Conservation (phyloP, 2,797 vertebrate genomes). For the Leptoclinus maculatus region DNA sequence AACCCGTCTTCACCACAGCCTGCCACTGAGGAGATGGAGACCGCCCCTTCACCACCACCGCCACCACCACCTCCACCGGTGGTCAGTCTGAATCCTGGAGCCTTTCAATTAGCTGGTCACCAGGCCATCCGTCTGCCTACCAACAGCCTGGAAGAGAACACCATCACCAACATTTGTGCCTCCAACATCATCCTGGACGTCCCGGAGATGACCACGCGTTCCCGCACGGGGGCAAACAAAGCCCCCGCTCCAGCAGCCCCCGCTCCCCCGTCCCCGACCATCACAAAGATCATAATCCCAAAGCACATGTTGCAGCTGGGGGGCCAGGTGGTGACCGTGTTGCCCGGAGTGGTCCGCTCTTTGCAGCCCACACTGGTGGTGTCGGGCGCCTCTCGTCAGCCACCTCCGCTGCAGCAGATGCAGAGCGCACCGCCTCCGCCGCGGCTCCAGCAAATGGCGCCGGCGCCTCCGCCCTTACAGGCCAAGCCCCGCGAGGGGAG, state of each 20-base stretch:
- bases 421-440: conserved; percentile 85
- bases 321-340: conserved; percentile 87
- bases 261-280: conserved; percentile 70
- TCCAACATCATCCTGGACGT: conserved; percentile 82
- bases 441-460: conserved; percentile 84
- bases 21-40: conserved; percentile 85
- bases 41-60: conserved; percentile 73
- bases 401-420: conserved; percentile 92
- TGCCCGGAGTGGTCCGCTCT: conserved; percentile 83
- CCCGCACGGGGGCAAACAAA: conserved; percentile 78
- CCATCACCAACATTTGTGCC: conserved; percentile 78
- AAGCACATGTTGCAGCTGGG: conserved; percentile 85
- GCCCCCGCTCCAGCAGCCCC: conserved; percentile 8
- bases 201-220: conserved; percentile 75
- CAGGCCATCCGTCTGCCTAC: conserved; percentile 55
- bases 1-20: conserved; percentile 74
- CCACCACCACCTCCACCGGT: conserved; percentile 23
- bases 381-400: conserved; percentile 80
- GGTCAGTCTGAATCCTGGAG: conserved; percentile 45
- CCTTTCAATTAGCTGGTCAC: conserved; percentile 19
- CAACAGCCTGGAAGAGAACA: conserved; percentile 78
- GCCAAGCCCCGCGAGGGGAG: conserved; percentile 85
- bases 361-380: conserved; percentile 78
- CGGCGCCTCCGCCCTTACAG: conserved; percentile 89
- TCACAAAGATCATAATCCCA: conserved; percentile 91